These are phyloP conservation scores for Chymomyza amoena DNA, from an alignment of 2,888 invertebrate genomes.

Conservation along the genomic window DNA sequence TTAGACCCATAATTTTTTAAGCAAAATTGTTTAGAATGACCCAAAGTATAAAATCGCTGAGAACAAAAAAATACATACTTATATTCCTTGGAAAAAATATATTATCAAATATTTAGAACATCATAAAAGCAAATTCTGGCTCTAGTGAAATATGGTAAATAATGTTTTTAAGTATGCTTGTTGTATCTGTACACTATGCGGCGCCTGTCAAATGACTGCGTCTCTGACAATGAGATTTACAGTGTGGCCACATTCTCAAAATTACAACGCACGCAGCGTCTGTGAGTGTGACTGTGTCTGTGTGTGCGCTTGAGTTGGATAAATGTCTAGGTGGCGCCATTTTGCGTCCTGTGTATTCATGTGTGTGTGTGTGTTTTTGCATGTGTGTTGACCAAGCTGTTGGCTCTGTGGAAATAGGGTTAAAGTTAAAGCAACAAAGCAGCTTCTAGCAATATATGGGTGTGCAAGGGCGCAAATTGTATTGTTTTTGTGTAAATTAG, in stretches of 20 bases:
- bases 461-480: slow-evolving; percentile 53
- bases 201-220: slow-evolving; percentile 44
- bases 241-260: slow-evolving; percentile 50
- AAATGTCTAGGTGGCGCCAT: slow-evolving; percentile 68
- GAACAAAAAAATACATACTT: no score
- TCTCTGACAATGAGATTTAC: slow-evolving; percentile 70
- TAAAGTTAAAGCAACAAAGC: slow-evolving; percentile 53
- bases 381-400: slow-evolving; percentile 45
- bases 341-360: slow-evolving; percentile 31
- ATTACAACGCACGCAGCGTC: slow-evolving; percentile 4
- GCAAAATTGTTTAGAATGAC: no score
- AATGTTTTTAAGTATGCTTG: no score
- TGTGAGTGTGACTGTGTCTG: background rate
- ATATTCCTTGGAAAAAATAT: no score
- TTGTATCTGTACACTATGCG: background rate
- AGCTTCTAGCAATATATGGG: background rate
- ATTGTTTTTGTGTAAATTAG: slow-evolving; percentile 72
- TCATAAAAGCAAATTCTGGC: no score
- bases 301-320: slow-evolving; percentile 30
- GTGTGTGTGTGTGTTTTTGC: slow-evolving; percentile 27
- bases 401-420: slow-evolving; percentile 46
- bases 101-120: no score
- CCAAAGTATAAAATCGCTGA: no score
- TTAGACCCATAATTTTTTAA: no score
- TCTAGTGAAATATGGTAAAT: no score